phyloP scores from a whole-genome alignment of 2,113 vertebrate genomes.

The Coryphaenoides rupestris region DNA sequence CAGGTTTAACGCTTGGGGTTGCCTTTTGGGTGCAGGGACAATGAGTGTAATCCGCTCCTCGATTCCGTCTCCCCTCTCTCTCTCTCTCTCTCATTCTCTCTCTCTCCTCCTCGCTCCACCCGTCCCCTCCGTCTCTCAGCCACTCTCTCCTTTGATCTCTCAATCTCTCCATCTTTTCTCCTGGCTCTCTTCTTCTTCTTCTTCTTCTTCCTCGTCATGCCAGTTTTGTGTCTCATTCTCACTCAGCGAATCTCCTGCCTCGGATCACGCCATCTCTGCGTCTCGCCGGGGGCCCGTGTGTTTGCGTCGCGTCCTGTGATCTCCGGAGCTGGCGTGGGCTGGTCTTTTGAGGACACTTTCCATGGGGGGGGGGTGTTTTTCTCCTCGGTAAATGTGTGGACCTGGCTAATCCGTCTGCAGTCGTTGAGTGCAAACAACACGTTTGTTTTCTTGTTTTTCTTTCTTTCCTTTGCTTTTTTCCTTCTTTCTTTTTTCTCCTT shows the following conservation, averaged over 20 bases:
- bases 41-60: conserved; percentile 8
- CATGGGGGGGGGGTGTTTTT: no score
- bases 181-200: not conserved
- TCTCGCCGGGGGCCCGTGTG: not conserved
- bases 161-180: not conserved
- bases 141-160: conserved; percentile 3
- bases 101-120: not conserved
- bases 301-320: not conserved
- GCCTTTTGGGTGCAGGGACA: conserved; percentile 2
- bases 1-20: conserved; percentile 14
- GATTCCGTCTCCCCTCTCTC: not conserved
- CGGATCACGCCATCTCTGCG: not conserved
- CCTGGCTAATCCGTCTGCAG: not conserved
- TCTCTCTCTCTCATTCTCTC: not conserved
- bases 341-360: not conserved
- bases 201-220: no score
- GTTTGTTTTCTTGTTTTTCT: not conserved
- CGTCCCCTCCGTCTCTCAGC: not conserved
- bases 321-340: not conserved
- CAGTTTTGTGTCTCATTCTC: not conserved
- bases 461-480: not conserved
- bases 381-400: not conserved
- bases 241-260: not conserved
- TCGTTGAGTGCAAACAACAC: not conserved
- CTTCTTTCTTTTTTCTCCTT: not conserved